These are phyloP conservation scores for Cantharis flavilabris DNA, from an alignment of 2,888 invertebrate species.

Conservation along the genomic window DNA sequence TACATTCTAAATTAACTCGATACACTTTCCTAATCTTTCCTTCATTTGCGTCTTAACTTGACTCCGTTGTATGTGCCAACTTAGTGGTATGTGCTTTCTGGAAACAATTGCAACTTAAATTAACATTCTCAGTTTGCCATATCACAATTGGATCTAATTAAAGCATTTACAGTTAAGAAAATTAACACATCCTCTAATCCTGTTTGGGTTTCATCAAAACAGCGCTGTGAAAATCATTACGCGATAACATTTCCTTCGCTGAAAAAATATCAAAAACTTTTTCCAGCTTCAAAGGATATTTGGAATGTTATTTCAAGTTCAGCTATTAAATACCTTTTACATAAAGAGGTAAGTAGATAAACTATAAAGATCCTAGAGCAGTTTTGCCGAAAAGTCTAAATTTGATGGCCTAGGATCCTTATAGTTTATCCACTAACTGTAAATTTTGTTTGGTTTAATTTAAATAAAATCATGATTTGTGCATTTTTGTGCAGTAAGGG, in stretches of 20 bases:
- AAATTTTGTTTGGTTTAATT: too few species aligned
- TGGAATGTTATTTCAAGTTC: too few species aligned
- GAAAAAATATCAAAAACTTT: background rate
- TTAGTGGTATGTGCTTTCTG: background rate
- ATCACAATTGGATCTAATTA: background rate
- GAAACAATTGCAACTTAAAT: background rate
- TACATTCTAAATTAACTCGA: background rate
- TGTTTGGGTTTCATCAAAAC: background rate
- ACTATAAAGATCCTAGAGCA: too few species aligned
- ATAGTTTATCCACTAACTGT: too few species aligned
- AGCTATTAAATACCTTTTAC: too few species aligned
- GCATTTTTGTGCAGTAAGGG: too few species aligned
- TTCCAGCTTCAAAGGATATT: too few species aligned
- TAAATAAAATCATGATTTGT: too few species aligned
- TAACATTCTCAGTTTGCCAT: background rate
- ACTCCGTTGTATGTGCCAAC: background rate
- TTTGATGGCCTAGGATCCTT: too few species aligned
- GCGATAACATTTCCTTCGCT: background rate
- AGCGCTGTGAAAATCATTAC: background rate
- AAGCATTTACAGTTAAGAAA: background rate
- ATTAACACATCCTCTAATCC: background rate
- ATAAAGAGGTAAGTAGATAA: too few species aligned
- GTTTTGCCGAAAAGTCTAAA: too few species aligned
- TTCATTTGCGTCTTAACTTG: background rate
- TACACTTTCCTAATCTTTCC: background rate